These are phyloP conservation scores for Frieseomelitta varia DNA, from an alignment of 1,140 invertebrate species.

Conservation along the genomic window DNA sequence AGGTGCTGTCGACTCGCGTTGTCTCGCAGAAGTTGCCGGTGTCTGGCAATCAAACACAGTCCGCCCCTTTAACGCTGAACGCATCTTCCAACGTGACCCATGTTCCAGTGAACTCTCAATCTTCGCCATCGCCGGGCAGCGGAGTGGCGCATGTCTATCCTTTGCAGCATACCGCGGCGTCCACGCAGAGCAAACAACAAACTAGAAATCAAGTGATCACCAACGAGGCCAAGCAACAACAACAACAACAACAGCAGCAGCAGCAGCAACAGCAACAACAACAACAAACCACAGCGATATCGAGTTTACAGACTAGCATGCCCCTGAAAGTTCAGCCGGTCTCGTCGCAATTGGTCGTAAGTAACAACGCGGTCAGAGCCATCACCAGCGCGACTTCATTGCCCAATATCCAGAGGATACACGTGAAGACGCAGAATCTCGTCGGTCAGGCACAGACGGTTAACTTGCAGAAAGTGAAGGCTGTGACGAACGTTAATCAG, in stretches of 20 bases:
- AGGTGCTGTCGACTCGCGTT: constrained; percentile 64
- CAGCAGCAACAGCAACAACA: constrained; percentile 21
- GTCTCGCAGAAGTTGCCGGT: constrained; percentile 65
- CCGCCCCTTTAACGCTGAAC: constrained; percentile 19
- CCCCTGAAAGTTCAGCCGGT: constrained; percentile 52
- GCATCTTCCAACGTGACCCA: constrained; percentile 50
- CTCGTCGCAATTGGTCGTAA: constrained; percentile 53
- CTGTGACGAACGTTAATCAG: constrained; percentile 57
- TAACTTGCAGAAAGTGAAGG: constrained; percentile 70
- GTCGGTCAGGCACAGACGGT: constrained; percentile 54
- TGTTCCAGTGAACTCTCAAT: constrained; percentile 48
- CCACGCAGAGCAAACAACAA: constrained; percentile 48
- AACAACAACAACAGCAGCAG: constrained; percentile 42
- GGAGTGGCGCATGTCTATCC: constrained; percentile 40
- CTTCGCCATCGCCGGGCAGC: constrained; percentile 47
- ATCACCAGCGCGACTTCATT: constrained; percentile 52
- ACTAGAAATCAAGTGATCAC: constrained; percentile 39
- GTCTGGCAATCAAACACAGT: constrained; percentile 9
- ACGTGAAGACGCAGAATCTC: constrained; percentile 59
- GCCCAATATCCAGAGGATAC: constrained; percentile 70
- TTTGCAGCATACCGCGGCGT: constrained; percentile 30
- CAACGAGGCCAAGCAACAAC: constrained; percentile 14
- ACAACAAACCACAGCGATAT: constrained; percentile 29
- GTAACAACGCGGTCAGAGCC: constrained; percentile 54
- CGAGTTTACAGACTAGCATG: constrained; percentile 31